phyloP scores from a whole-genome alignment of 2,113 vertebrate genomes.

The Cephalopholis sonnerati region DNA sequence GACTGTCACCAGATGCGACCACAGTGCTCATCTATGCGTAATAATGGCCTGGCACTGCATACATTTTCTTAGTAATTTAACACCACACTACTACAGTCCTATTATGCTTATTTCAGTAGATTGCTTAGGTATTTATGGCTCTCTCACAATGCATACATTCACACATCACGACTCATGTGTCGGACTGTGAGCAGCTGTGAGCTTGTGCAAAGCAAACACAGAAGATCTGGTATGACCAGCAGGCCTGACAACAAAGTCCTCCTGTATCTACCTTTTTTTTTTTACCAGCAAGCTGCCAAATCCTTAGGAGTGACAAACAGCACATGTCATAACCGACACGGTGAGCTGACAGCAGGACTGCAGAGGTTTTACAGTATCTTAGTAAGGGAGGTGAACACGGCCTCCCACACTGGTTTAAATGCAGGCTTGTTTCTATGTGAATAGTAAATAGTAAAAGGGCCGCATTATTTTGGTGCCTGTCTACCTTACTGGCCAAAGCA shows the following conservation, averaged over 20 bases:
- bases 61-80: conserved; percentile 20
- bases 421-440: neutral
- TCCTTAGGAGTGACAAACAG: neutral
- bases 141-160: neutral
- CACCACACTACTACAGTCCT: neutral
- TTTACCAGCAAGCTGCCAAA: neutral
- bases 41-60: neutral
- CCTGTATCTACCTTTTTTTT: neutral
- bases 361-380: neutral
- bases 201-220: conserved; percentile 23
- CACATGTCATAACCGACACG: neutral
- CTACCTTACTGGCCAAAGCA: too few relatives aligned
- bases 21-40: neutral
- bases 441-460: too few relatives aligned
- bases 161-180: conserved; percentile 5
- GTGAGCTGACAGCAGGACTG: neutral
- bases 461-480: too few relatives aligned
- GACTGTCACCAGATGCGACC: too few relatives aligned
- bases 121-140: neutral
- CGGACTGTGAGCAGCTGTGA: conserved; percentile 2
- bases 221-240: neutral
- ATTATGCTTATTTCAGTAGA: neutral
- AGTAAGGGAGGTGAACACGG: too few relatives aligned
- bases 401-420: neutral
- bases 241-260: neutral